Evolutionary conservation across 2,888 invertebrate species (phyloP), one percentile per base, ranked within the genome.

Genomic region (Pseudococcus longispinus): DNA sequence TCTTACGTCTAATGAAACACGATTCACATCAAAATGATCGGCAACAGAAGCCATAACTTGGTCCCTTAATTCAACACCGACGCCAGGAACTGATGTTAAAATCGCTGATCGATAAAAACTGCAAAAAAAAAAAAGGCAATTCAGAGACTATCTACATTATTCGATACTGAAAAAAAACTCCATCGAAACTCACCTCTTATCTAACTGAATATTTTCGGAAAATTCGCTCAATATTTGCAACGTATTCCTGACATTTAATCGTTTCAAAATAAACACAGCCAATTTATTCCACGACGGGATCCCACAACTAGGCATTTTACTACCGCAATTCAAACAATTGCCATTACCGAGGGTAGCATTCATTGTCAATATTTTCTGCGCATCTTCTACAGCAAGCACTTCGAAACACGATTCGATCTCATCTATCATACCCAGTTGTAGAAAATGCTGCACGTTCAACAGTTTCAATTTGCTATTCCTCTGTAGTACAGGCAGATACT

Each of bases 311-410:
- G 51, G 44, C 51, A 29, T 85, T 44, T 87, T 83, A 80, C 91
- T 92, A 3, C 92, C 92, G 89, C 95, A 95, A 90, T 93, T 93
- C 70, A 94, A 90, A 90, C 95, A 95, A 51, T 83, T 60, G 0
- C 88, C 88, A 29, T 88, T 84, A 42, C 83, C 80, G 26, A 88
- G 83, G 2, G 55, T 87, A 60, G 84, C 46, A 85, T 88, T 88
- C 80, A 88, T 83, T 15, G 44, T 87, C 8, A 88, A 85, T 11
- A 88, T 13, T 87, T 83, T 88, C n/a, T 88, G 80, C n/a, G 82
- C 87, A 20, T 77, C 80, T 46, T 87, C 87, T n/a, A 37, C 60
- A 20, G 60, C 42, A 4, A 82, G 18, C 6, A 29, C 15, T n/a
- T 51, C 26, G n/a, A 80, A 42, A 32, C n/a, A 13, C 26, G 37